phyloP scores from a whole-genome alignment of 2,888 invertebrate species.

The Eupithecia subumbrata region DNA sequence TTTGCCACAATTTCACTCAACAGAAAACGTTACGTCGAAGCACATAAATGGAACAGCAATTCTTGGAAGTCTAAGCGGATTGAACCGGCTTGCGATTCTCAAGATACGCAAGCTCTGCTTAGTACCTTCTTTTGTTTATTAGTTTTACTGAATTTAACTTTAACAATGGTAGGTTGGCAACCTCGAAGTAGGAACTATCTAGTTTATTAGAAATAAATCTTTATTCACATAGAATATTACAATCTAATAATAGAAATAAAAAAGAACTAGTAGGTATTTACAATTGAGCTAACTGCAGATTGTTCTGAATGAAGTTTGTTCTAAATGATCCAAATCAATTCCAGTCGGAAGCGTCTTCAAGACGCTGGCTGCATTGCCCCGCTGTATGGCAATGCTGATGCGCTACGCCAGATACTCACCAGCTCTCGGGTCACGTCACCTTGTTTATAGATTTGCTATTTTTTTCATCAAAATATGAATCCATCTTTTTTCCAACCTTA shows the following conservation, averaged over 20 bases:
- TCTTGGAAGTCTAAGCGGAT: slow-evolving; percentile 20
- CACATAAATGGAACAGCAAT: neutral
- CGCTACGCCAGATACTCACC: no score
- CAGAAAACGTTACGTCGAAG: slow-evolving; percentile 6
- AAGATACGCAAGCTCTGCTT: slow-evolving; percentile 16
- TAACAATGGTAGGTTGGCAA: neutral
- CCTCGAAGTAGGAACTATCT: neutral
- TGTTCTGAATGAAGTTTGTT: no score
- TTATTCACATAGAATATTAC: no score
- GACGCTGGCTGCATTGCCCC: no score
- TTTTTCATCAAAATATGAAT: neutral
- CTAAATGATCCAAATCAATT: no score
- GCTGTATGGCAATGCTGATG: no score
- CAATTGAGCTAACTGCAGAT: no score
- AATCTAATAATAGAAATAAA: no score
- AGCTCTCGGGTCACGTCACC: no score
- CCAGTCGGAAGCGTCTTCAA: no score
- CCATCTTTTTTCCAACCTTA: neutral
- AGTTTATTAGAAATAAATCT: no score
- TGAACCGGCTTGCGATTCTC: slow-evolving; percentile 14
- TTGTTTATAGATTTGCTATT: neutral
- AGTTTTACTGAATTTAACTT: neutral
- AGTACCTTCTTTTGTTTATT: slow-evolving; percentile 10
- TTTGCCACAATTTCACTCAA: neutral
- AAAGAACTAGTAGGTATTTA: no score